Conservation (phyloP, 1,140 invertebrate genomes). For the Aplysia californica region DNA sequence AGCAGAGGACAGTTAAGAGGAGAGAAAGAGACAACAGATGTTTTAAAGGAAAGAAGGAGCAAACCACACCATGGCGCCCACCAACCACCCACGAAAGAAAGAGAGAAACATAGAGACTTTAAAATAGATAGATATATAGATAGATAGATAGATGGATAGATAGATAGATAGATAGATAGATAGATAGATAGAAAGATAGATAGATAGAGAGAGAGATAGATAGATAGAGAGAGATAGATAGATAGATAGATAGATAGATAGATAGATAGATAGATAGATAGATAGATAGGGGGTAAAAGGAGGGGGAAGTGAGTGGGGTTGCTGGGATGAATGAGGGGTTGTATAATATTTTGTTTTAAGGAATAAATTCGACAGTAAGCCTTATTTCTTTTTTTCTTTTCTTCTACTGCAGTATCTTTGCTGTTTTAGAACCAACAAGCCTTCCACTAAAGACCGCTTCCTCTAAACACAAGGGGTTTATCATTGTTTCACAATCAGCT, state of each 20-base stretch:
- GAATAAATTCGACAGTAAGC: too few relatives aligned
- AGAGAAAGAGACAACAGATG: slow-evolving; percentile 12
- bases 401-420: too few relatives aligned
- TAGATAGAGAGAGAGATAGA: neutral
- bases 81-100: too few relatives aligned
- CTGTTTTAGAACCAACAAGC: too few relatives aligned
- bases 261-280: neutral
- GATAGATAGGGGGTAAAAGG: neutral
- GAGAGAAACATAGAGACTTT: neutral
- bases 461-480: too few relatives aligned
- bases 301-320: neutral
- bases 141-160: neutral
- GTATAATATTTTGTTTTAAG: too few relatives aligned
- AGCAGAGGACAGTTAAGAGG: neutral
- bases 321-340: too few relatives aligned
- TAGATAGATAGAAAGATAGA: neutral
- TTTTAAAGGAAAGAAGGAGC: too few relatives aligned
- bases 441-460: too few relatives aligned
- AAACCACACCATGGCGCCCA: too few relatives aligned
- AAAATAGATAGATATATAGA: neutral
- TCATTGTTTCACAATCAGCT: too few relatives aligned
- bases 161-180: neutral
- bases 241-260: neutral
- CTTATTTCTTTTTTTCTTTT: too few relatives aligned
- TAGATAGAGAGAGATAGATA: neutral